A percentile compares a stretch with the other conserved stretches of the same genome.
Evolutionary conservation across 2,888 invertebrate species (phyloP).

Genomic region (Hirtodrosophila cameraria): DNA sequence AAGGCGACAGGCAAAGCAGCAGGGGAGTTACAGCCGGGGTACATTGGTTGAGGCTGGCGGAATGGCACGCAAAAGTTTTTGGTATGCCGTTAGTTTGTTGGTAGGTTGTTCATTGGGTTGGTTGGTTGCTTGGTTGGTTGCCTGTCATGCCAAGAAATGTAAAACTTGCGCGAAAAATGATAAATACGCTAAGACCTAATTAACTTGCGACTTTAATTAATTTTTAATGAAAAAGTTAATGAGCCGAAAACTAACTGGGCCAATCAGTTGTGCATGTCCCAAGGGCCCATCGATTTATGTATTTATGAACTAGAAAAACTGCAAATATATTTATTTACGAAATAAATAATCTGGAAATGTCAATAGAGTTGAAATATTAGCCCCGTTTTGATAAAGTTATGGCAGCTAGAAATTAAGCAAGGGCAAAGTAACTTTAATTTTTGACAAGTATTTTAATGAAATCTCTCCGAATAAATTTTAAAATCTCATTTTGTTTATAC

Average conservation of each 20-base stretch:
- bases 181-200: slow-evolving; percentile 80
- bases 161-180: slow-evolving; percentile 78
- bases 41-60: neutral
- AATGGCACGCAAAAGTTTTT: slow-evolving; percentile 70
- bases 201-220: slow-evolving; percentile 80
- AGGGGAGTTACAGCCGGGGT: neutral
- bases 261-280: slow-evolving; percentile 38
- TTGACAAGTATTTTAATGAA: too few species aligned
- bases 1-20: slow-evolving; percentile 40
- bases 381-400: too few species aligned
- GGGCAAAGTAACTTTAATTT: too few species aligned
- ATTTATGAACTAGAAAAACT: too few species aligned
- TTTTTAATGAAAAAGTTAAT: slow-evolving; percentile 80
- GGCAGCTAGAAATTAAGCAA: too few species aligned
- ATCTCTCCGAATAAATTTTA: too few species aligned
- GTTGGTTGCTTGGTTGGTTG: slow-evolving; percentile 34
- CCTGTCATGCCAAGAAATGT: slow-evolving; percentile 73
- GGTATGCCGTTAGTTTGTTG: slow-evolving; percentile 63
- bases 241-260: slow-evolving; percentile 72
- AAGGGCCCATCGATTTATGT: slow-evolving; percentile 28
- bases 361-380: too few species aligned
- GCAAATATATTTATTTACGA: too few species aligned
- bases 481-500: too few species aligned
- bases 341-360: too few species aligned
- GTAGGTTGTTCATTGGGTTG: slow-evolving; percentile 17